Evolutionary conservation across 2,797 vertebrate genomes (phyloP).

Genomic region (Pangasius larnaudii): DNA sequence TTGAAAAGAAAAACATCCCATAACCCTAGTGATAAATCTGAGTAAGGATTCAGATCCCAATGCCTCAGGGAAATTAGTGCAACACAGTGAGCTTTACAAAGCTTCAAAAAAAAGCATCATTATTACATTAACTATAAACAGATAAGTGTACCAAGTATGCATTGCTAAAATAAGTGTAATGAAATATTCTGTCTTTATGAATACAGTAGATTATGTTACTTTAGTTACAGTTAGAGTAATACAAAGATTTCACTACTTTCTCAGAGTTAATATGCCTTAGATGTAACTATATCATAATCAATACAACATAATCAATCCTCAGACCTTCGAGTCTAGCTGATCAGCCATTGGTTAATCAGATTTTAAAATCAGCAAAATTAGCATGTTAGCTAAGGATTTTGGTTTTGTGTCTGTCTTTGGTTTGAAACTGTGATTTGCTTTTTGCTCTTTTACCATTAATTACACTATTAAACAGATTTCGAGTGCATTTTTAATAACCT

Average conservation of each 20-base stretch:
- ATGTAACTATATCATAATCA: background rate
- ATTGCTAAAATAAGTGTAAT: background rate
- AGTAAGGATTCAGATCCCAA: background rate
- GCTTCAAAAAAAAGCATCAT: no score
- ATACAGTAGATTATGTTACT: background rate
- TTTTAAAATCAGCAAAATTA: no score
- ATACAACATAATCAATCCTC: no score
- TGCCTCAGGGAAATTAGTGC: background rate
- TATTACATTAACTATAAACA: background rate
- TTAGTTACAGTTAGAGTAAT: background rate
- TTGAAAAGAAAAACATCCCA: background rate
- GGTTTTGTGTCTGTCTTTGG: no score
- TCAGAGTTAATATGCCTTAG: background rate
- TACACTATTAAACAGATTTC: no score
- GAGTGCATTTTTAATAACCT: no score
- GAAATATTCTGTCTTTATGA: background rate
- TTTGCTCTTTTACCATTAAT: background rate
- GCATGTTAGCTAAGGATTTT: no score
- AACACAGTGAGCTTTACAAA: background rate
- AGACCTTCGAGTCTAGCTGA: no score
- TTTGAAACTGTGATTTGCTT: background rate
- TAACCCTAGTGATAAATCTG: no score
- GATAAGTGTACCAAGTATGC: background rate
- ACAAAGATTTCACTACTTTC: background rate
- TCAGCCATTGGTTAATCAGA: no score